Base-by-base conservation (phyloP, 2,113 vertebrate species). In the Chrysemys picta region DNA sequence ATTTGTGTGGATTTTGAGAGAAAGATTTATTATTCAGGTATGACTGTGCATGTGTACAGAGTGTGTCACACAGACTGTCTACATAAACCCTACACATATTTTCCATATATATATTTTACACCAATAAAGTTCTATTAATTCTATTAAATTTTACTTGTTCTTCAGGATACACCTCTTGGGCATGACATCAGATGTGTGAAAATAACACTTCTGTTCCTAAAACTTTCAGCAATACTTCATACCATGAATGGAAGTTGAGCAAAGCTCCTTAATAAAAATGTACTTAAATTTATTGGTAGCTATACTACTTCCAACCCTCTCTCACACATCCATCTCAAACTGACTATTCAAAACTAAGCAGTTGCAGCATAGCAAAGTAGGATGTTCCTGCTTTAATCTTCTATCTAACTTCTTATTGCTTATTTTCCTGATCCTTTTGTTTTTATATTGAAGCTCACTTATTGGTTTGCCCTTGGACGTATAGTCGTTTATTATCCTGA, bases 101-200 rank as follows among this genome's bases (percentile, higher is more conserved):
- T 69, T 69, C 35, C 35, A 79, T 59, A 90, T 50, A 50, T 85
- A 1, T 49, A 92, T 54, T 19, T 93, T 52, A 86, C 45, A 57
- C 57, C 90, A 88, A 89, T 85, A n/a, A 84, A 89, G 8, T 59
- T 82, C 80, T 1, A 1, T 56, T 6, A 10, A 72, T 95, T 80
- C 83, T 85, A 94, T 45, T 94, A 95, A 87, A 92, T 13, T 87
- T 91, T 59, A 89, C 50, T 69, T 19, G 35, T 95, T 93, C 85
- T 92, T 87, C 93, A 72, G 93, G 75, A 79, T 65, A 50, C 3
- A 17, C 84, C 85, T 85, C 94, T 56, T 88, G 85, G 88, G 85
- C 50, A 87, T 81, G 65, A 83, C 75, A 82, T 87, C 80, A 93
- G 47, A 87, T 0, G 35, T 14, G 25, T 82, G 57, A 93, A 95